Evolutionary conservation across 2,888 invertebrate genomes (phyloP), one percentile per base, ranked within the genome.

Genomic region (Acrobasis consociella): DNA sequence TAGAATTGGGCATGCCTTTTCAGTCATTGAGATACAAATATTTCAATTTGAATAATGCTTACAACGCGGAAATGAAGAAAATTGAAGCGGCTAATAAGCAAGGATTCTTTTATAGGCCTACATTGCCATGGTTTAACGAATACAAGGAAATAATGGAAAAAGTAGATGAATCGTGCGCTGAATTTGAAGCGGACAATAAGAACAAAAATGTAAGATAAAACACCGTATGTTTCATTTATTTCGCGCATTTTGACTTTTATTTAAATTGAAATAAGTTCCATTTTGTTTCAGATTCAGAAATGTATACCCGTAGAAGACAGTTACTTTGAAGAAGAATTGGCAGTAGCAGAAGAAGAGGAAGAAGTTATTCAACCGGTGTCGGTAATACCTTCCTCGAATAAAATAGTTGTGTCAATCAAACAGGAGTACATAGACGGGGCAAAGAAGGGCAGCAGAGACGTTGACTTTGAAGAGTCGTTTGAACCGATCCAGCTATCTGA

Each of bases 51-150:
- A 64, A 60, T 51, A 63, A 64, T 5, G 66, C 64, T 2, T 69
- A 69, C 46, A 65, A 64, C 42, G 49, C 63, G 2, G 69, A 69
- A 62, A n/a, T 63, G 9, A 64, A 66, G 16, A 69, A 69, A 31
- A 69, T 69, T 16, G 56, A 59, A 11, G 39, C 64, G 5, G 66
- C 66, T 0, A 67, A 66, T 37, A 5, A 64, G 2, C 56, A 63
- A 15, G 67, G 67, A 2, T 69, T 66, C 31, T 69, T 62, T 46
- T 69, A 67, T 38, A 69, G 64, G 15, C 69, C 69, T 1, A 63
- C 64, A 5, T 62, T 69, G 63, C 52, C 63, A 50, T 69, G 69
- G 69, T 69, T 69, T 52, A 49, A 49, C 11, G 15, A 56, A 13
- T 69, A 63, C 50, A 55, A 63, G 31, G 15, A 59, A 7, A 52